Conservation (phyloP, 2,113 vertebrate species). For the Amblyopsis rosae region DNA sequence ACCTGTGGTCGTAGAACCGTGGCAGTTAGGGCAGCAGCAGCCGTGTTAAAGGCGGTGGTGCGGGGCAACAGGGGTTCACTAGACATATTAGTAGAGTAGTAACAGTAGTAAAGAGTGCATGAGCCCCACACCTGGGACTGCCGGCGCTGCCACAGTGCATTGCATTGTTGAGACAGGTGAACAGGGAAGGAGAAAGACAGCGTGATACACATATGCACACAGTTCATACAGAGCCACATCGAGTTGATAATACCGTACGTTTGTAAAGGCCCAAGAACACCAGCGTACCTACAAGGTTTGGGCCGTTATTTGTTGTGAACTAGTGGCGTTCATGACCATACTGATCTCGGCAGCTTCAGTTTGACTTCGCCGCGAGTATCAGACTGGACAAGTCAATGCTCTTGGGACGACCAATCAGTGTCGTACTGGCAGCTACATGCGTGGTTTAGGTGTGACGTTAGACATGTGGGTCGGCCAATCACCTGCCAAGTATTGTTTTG, state of each 20-base stretch:
- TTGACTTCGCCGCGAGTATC: no score
- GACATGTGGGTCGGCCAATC: no score
- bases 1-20: slow-evolving; percentile 24
- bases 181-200: slow-evolving; percentile 43
- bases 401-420: no score
- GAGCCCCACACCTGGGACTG: slow-evolving; percentile 74
- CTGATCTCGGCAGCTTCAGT: no score
- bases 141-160: slow-evolving; percentile 70
- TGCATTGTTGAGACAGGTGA: slow-evolving; percentile 52
- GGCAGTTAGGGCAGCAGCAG: slow-evolving; percentile 5
- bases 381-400: no score
- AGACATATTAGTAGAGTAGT: slow-evolving; percentile 66
- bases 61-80: slow-evolving; percentile 48
- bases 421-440: no score
- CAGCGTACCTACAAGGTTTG: no score
- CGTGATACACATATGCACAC: slow-evolving; percentile 34
- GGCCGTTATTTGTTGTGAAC: no score
- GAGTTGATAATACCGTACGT: slow-evolving; percentile 3
- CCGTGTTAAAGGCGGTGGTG: slow-evolving; percentile 36
- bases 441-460: no score
- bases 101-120: slow-evolving; percentile 27
- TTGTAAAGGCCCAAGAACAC: not conserved
- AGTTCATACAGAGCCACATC: slow-evolving; percentile 33
- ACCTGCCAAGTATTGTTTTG: no score
- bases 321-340: no score